phyloP scores from a whole-genome alignment of 2,888 invertebrate genomes.

The Oscheius sp. region DNA sequence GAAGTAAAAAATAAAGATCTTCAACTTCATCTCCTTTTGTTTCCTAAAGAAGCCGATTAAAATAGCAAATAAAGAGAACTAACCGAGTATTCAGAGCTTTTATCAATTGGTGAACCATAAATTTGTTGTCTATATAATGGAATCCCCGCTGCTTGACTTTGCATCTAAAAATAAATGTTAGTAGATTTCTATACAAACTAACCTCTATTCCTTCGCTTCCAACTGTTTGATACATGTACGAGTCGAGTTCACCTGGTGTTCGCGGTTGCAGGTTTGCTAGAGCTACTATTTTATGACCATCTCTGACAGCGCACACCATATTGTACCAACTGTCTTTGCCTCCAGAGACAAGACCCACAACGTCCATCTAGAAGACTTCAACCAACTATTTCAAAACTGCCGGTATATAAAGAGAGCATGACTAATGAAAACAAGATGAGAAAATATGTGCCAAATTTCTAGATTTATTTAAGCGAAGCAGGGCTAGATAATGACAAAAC shows the following conservation, averaged over 20 bases:
- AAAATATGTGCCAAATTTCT: slow-evolving; percentile 2
- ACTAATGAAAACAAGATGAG: slow-evolving; percentile 2
- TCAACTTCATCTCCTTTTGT: slow-evolving; percentile 94
- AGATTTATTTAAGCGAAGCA: background rate
- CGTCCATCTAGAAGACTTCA: slow-evolving; percentile 53
- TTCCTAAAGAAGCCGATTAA: slow-evolving; percentile 26
- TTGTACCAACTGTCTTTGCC: slow-evolving; percentile 99
- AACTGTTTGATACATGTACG: slow-evolving; percentile 99
- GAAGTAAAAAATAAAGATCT: slow-evolving; percentile 86
- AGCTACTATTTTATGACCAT: slow-evolving; percentile 93
- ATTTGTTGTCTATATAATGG: slow-evolving; percentile 88
- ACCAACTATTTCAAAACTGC: background rate
- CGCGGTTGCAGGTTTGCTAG: slow-evolving; percentile 90
- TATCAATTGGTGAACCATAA: slow-evolving; percentile 80
- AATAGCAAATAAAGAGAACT: background rate
- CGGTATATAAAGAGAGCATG: background rate
- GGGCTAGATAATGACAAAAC: background rate
- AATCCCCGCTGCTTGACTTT: slow-evolving; percentile 90
- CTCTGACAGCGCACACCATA: slow-evolving; percentile 83
- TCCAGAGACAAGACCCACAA: slow-evolving; percentile 78
- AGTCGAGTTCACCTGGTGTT: slow-evolving; percentile 80
- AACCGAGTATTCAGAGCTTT: slow-evolving; percentile 39
- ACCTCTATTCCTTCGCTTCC: slow-evolving; percentile 89
- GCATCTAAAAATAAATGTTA: slow-evolving; percentile 72
- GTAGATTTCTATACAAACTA: background rate